Evolutionary conservation across 2,888 invertebrate genomes (phyloP).

Genomic region (Platycheirus rosarum): DNA sequence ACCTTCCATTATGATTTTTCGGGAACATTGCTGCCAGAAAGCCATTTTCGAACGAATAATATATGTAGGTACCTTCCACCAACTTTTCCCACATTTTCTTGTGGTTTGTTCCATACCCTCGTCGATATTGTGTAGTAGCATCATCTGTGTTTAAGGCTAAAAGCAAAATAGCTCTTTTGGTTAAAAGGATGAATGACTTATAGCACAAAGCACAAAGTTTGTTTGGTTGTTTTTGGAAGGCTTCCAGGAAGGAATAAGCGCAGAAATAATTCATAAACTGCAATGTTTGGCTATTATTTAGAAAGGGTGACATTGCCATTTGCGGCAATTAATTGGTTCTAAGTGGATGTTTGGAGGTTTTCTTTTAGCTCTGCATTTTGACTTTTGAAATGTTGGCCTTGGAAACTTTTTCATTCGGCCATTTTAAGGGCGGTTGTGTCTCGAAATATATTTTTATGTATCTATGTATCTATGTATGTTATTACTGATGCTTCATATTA

Average conservation of each 20-base stretch:
- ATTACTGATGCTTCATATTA: too few species aligned
- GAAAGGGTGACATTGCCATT: background rate
- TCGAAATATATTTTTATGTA: too few species aligned
- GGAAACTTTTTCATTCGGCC: too few species aligned
- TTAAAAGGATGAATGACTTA: constrained; percentile 25
- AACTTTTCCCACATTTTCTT: constrained; percentile 5
- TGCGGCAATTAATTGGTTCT: too few species aligned
- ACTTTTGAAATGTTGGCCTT: too few species aligned
- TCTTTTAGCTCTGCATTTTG: too few species aligned
- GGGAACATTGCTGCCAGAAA: background rate
- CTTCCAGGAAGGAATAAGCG: constrained; percentile 17
- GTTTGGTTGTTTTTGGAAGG: constrained; percentile 14
- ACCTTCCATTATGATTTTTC: constrained; percentile 9
- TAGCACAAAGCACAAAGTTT: background rate
- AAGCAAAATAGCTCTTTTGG: constrained; percentile 7
- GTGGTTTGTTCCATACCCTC: background rate
- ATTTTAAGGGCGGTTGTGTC: too few species aligned
- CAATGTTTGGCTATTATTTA: constrained; percentile 13
- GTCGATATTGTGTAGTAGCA: background rate
- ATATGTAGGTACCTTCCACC: too few species aligned
- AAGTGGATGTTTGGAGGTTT: too few species aligned
- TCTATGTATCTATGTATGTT: too few species aligned
- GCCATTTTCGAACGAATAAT: constrained; percentile 8
- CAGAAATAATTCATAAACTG: constrained; percentile 27
- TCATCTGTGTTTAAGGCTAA: background rate